These are phyloP conservation scores for Steatocranus sp. DNA, from an alignment of 2,797 vertebrate species.

Conservation along the genomic window DNA sequence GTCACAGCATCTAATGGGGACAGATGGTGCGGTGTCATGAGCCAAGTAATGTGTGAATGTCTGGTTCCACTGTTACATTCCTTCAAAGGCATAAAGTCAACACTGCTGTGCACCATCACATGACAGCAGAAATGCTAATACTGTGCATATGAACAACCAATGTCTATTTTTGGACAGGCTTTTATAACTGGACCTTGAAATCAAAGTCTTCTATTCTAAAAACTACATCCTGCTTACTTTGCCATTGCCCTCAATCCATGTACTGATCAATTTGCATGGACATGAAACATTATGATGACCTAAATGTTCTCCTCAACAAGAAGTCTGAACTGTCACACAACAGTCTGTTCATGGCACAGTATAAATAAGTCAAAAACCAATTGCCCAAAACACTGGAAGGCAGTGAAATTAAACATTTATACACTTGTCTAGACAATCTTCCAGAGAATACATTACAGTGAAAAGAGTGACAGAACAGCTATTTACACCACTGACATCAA, in stretches of 20 bases:
- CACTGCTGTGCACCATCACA: background rate
- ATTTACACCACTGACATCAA: background rate
- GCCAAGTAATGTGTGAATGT: conserved; percentile 49
- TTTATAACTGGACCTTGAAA: background rate
- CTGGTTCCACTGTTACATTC: conserved; percentile 16
- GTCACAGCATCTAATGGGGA: conserved; percentile 63
- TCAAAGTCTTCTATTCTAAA: background rate
- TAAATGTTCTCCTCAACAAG: background rate
- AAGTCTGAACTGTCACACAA: background rate
- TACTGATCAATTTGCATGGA: background rate
- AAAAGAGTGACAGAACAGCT: background rate
- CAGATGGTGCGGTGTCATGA: conserved; percentile 56
- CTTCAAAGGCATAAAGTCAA: conserved; percentile 30
- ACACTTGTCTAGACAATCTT: background rate
- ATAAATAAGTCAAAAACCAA: background rate
- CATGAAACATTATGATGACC: background rate
- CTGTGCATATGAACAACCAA: background rate
- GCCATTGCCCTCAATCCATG: background rate
- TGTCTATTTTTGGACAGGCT: background rate
- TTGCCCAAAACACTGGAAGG: background rate
- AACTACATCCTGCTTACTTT: background rate
- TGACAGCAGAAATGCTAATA: background rate
- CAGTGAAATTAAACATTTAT: background rate
- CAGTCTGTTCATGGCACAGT: background rate
- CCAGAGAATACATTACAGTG: background rate